Evolutionary conservation across 2,888 invertebrate genomes (phyloP), one percentile per base, ranked within the genome.

Genomic region (Dromius quadrimaculatus): DNA sequence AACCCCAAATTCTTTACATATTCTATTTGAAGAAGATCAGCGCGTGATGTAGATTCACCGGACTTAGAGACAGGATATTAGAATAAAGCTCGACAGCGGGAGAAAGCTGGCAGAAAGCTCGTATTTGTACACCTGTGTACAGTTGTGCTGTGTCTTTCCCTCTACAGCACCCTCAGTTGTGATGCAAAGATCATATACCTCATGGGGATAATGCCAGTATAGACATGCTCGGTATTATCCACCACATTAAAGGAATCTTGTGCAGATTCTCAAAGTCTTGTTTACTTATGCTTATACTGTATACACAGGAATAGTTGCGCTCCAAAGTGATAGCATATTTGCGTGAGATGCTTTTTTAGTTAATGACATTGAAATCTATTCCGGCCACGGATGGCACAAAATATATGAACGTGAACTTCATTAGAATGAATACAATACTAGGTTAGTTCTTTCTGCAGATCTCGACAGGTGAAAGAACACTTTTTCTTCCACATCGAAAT

Each of bases 11-110:
- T 28, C 28, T 28, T 28, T 28, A 28, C 28, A 28, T 28, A 28
- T 28, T 28, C 28, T 28, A 28, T 28, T 28, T 28, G 28, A 8
- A 3, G 28, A 8, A 28, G 28, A 28, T 28, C 28, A 28, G 28
- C 28, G 28, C 28, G 3, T 5, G 3, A 28, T 28, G 15, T 15
- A 17, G 17, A 45, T 8, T 28, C 28, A 5, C 36, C 36, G 36
- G 36, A 36, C 36, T 36, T 36, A 32, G 36, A 11, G n/a, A 11
- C 36, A 11, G 36, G 36, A 36, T 36, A 36, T 36, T 36, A 36
- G 36, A 36, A 36, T 36, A 36, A 36, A 36, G 36, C 36, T 36
- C 36, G 9, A 11, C 9, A 11, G 38, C 38, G 11, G 36, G 9
- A 9, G 32, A 32, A 32, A 28, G 32, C 32, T 32, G 8, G 28